Evolutionary conservation across 1,140 invertebrate genomes (phyloP).

Genomic region (Ladona fulva): DNA sequence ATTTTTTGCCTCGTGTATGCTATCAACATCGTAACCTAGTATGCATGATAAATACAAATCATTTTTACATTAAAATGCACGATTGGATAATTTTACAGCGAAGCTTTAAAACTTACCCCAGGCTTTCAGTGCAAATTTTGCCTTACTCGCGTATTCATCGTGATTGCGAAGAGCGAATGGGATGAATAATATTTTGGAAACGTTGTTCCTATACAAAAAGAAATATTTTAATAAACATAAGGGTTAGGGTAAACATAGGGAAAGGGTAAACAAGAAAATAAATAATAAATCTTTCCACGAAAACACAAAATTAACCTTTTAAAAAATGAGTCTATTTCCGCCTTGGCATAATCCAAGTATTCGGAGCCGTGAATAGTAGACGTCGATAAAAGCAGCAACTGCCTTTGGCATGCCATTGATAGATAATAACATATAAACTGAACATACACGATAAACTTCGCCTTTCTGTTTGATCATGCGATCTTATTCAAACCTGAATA

Average conservation of each 20-base stretch:
- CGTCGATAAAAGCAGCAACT: conserved; percentile 57
- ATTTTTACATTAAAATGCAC: conserved; percentile 18
- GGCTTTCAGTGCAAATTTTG: conserved; percentile 46
- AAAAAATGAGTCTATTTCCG: conserved; percentile 52
- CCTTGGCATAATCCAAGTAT: conserved; percentile 55
- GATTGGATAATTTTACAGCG: conserved; percentile 20
- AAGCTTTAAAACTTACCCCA: conserved; percentile 42
- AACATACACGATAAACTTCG: no score
- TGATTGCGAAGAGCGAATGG: conserved; percentile 62
- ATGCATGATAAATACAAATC: neutral
- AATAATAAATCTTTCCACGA: conserved; percentile 11
- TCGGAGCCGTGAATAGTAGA: conserved; percentile 56
- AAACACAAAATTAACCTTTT: conserved; percentile 41
- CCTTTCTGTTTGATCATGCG: no score
- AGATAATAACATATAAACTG: no score
- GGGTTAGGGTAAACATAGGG: conserved; percentile 21
- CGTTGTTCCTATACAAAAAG: conserved; percentile 51
- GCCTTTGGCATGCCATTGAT: conserved; percentile 25
- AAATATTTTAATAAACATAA: conserved; percentile 21
- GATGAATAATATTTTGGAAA: conserved; percentile 60
- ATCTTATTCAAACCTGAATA: no score
- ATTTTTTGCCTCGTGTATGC: conserved; percentile 50
- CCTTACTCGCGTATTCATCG: conserved; percentile 55
- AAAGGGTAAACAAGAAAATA: conserved; percentile 8
- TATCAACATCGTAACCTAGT: conserved; percentile 45